Evolutionary conservation across 2,113 vertebrate genomes (phyloP).

Genomic region (Zapus hudsonius): DNA sequence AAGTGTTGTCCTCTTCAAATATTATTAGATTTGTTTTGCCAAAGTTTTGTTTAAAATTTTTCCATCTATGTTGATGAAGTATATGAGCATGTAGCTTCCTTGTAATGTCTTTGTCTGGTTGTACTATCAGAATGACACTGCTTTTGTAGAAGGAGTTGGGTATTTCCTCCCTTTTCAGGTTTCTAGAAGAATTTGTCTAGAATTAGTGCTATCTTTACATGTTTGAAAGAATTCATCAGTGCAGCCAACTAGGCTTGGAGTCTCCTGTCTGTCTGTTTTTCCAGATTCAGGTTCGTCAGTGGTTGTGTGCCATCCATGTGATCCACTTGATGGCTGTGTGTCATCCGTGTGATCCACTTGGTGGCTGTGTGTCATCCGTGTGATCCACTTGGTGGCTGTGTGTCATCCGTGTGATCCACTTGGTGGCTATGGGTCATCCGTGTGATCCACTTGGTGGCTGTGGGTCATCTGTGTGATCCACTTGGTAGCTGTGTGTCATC

Average conservation of each 20-base stretch:
- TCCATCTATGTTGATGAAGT: constrained; percentile 7
- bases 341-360: too few relatives aligned
- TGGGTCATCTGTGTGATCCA: too few relatives aligned
- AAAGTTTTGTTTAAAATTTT: constrained; percentile 16
- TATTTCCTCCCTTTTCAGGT: not conserved
- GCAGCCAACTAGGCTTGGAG: not conserved
- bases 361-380: too few relatives aligned
- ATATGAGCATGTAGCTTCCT: constrained; percentile 4
- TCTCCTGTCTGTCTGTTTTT: not conserved
- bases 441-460: too few relatives aligned
- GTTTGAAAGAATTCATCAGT: not conserved
- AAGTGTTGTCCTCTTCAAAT: not conserved
- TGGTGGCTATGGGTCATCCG: too few relatives aligned
- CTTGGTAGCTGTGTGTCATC: too few relatives aligned
- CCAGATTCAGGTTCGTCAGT: not conserved
- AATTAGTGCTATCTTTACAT: not conserved
- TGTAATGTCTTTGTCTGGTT: constrained; percentile 12
- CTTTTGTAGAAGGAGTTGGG: too few relatives aligned
- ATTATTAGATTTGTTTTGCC: constrained; percentile 40
- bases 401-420: too few relatives aligned
- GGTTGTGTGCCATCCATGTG: not conserved
- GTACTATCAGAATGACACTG: not conserved
- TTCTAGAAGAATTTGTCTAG: not conserved
- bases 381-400: too few relatives aligned
- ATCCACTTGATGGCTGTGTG: too few relatives aligned